Evolutionary conservation across 2,113 vertebrate genomes (phyloP).

Genomic region (Gasterosteus aculeatus): DNA sequence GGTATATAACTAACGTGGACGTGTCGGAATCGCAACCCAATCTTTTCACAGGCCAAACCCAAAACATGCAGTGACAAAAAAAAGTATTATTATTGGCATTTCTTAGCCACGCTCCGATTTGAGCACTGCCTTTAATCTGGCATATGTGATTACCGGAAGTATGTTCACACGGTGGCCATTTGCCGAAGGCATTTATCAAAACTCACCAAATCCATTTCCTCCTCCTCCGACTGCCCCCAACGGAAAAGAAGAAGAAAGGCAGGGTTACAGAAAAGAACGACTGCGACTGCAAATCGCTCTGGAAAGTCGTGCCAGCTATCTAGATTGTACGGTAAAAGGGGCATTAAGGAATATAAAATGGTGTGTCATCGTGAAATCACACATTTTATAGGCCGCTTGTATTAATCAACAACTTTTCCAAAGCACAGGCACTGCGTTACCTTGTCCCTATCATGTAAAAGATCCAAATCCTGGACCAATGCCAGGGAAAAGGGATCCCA

Average conservation of each 20-base stretch:
- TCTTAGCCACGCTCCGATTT: constrained; percentile 45
- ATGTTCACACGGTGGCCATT: constrained; percentile 64
- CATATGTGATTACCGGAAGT: constrained; percentile 55
- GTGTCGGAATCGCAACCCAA: constrained; percentile 53
- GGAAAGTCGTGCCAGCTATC: constrained; percentile 18
- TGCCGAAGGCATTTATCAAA: constrained; percentile 72
- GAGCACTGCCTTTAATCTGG: constrained; percentile 49
- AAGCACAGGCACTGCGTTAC: not conserved
- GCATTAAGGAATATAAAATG: constrained; percentile 17
- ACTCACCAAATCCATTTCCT: constrained; percentile 99
- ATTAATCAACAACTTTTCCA: not conserved
- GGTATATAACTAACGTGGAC: constrained; percentile 56
- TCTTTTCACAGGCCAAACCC: constrained; percentile 71
- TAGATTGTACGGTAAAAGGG: constrained; percentile 24
- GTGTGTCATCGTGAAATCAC: constrained; percentile 22
- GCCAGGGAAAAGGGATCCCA: not conserved
- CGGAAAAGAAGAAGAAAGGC: constrained; percentile 79
- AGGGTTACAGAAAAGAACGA: constrained; percentile 63
- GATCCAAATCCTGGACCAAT: not conserved
- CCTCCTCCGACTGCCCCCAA: constrained; percentile 95
- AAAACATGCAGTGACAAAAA: constrained; percentile 78
- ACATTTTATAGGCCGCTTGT: not conserved
- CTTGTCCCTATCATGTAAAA: constrained; percentile 1
- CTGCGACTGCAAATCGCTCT: constrained; percentile 35
- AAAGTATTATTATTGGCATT: constrained; percentile 44